A percentile compares a stretch with the other conserved stretches of the same genome.
Evolutionary conservation across 2,113 vertebrate genomes (phyloP).

Genomic region (Lophochroa leadbeateri): DNA sequence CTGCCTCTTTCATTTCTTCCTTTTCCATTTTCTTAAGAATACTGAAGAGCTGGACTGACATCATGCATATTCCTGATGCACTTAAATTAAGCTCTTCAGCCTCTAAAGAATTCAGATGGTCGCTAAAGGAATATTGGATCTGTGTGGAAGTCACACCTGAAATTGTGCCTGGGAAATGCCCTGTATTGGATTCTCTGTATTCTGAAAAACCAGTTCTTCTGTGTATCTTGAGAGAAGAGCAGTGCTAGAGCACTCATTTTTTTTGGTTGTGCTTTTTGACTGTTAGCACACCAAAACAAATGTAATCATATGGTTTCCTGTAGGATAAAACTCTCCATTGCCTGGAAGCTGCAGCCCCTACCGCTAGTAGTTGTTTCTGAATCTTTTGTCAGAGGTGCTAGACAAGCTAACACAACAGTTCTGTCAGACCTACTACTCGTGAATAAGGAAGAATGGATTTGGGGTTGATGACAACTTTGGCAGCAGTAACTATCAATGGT

Average conservation of each 20-base stretch:
- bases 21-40: constrained; percentile 18
- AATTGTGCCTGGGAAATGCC: neutral
- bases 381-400: neutral
- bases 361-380: neutral
- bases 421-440: neutral
- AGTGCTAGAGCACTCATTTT: neutral
- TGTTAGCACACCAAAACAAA: neutral
- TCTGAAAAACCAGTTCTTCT: neutral
- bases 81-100: neutral
- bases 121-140: neutral
- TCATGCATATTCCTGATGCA: neutral
- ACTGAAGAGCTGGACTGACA: neutral
- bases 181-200: neutral
- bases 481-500: neutral
- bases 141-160: neutral
- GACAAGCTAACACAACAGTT: neutral
- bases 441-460: neutral
- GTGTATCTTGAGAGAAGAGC: neutral
- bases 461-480: neutral
- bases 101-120: neutral
- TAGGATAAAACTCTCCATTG: neutral
- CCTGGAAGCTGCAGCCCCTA: neutral
- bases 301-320: neutral
- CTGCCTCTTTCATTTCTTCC: constrained; percentile 39
- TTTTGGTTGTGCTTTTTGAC: neutral